These are phyloP conservation scores for Mesorhabditis belari DNA, from an alignment of 2,888 invertebrate species.

Conservation along the genomic window DNA sequence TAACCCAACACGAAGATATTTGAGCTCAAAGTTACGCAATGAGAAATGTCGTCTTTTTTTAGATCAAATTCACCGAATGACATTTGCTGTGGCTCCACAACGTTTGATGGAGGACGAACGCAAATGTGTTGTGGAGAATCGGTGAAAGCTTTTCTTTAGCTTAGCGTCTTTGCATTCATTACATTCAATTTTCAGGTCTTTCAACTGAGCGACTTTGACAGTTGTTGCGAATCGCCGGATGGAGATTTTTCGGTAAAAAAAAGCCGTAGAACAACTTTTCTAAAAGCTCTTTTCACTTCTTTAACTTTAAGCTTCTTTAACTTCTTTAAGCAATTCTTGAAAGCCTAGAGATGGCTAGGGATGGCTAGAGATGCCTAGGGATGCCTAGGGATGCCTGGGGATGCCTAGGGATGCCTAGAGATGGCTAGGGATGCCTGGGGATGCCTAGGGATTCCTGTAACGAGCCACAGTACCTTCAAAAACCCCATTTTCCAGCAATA, in stretches of 20 bases:
- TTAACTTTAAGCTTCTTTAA: no score
- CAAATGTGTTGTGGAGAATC: slow-evolving; percentile 41
- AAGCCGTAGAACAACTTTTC: no score
- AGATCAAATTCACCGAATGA: slow-evolving; percentile 21
- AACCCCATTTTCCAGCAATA: slow-evolving; percentile 20
- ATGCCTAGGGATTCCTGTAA: no score
- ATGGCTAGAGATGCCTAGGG: no score
- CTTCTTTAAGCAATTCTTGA: not conserved
- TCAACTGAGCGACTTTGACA: slow-evolving; percentile 17
- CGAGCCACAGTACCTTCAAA: no score
- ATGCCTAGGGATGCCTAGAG: no score
- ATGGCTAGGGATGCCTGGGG: not conserved
- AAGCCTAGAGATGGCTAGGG: not conserved
- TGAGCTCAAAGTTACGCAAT: slow-evolving; percentile 1
- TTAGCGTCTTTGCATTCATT: slow-evolving; percentile 2
- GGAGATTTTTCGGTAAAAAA: slow-evolving; percentile 11
- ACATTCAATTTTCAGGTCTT: no score
- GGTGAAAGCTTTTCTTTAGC: not conserved
- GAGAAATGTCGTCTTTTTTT: slow-evolving; percentile 2
- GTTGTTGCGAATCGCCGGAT: slow-evolving; percentile 20
- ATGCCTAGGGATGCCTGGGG: no score
- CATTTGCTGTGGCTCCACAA: slow-evolving; percentile 40
- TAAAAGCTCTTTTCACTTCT: no score
- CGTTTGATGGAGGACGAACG: slow-evolving; percentile 41
- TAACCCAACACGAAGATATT: slow-evolving; percentile 1